phyloP scores from a whole-genome alignment of 2,113 vertebrate genomes.

The Paracyprichromis sp. region DNA sequence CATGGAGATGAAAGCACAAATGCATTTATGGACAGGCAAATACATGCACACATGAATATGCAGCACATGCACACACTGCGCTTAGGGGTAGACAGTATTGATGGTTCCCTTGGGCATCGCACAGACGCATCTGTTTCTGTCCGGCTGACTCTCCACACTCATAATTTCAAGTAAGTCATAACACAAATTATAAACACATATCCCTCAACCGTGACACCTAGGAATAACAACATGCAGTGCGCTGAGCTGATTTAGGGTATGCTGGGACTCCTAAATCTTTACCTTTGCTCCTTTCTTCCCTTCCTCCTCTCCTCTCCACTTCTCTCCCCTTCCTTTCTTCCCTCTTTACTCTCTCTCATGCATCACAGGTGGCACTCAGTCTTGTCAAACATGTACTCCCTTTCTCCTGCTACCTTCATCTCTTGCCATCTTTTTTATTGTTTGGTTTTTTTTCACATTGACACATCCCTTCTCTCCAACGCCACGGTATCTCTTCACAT shows the following conservation, averaged over 20 bases:
- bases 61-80: constrained; percentile 23
- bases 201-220: constrained; percentile 65
- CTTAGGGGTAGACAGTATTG: constrained; percentile 53
- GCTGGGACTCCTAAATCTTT: constrained; percentile 65
- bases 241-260: constrained; percentile 63
- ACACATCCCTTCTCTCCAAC: background rate
- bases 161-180: constrained; percentile 74
- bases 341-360: background rate
- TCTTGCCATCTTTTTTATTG: background rate
- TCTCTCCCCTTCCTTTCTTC: background rate
- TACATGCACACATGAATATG: background rate
- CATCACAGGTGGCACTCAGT: constrained; percentile 41
- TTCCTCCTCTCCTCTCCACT: background rate
- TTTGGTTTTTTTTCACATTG: background rate
- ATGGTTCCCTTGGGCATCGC: constrained; percentile 64
- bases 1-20: constrained; percentile 31
- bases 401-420: background rate
- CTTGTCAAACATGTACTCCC: constrained; percentile 19
- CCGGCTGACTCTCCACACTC: constrained; percentile 56
- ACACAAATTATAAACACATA: constrained; percentile 77
- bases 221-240: constrained; percentile 71
- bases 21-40: background rate
- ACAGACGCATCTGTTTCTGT: constrained; percentile 71
- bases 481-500: background rate
- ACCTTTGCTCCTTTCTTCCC: constrained; percentile 40